A percentile compares a stretch with the other conserved stretches of the same genome.
These are phyloP conservation scores for Geococcyx californianus DNA, from an alignment of 2,113 vertebrate genomes.

Conservation along the genomic window DNA sequence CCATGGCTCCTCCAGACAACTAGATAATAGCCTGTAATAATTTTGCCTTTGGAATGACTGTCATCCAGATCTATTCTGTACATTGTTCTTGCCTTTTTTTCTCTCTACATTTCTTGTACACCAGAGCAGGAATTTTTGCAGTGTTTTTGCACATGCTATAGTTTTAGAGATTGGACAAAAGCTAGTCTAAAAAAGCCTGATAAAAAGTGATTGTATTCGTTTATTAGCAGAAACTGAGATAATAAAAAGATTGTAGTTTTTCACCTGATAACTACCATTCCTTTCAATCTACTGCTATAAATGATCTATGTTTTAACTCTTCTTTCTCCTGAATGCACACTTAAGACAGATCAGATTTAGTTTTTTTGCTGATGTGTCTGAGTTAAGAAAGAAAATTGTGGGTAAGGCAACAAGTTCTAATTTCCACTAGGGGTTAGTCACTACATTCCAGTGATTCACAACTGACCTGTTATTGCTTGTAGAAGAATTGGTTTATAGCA, in stretches of 20 bases:
- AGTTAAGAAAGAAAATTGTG: slow-evolving; percentile 27
- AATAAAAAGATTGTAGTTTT: neutral
- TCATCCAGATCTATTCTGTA: slow-evolving; percentile 26
- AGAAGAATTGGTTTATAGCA: slow-evolving; percentile 15
- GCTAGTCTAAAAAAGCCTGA: neutral
- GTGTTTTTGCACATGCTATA: neutral
- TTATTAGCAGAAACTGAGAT: neutral
- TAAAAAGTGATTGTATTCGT: neutral
- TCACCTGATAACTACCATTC: neutral
- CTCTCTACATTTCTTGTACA: neutral
- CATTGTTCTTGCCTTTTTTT: neutral
- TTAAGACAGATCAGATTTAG: slow-evolving; percentile 5
- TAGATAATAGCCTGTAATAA: slow-evolving; percentile 66
- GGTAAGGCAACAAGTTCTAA: slow-evolving; percentile 2
- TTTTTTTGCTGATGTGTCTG: neutral
- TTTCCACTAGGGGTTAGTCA: slow-evolving; percentile 39
- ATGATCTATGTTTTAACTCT: neutral
- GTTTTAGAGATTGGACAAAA: neutral
- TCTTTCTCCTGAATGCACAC: neutral
- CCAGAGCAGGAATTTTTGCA: neutral
- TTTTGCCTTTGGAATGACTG: slow-evolving; percentile 62
- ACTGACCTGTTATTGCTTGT: neutral
- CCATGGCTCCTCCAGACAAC: slow-evolving; percentile 69
- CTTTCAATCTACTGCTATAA: neutral
- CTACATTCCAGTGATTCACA: slow-evolving; percentile 45